These are phyloP conservation scores for Drosophila nigromelanica DNA, from an alignment of 1,140 invertebrate genomes.

Conservation along the genomic window DNA sequence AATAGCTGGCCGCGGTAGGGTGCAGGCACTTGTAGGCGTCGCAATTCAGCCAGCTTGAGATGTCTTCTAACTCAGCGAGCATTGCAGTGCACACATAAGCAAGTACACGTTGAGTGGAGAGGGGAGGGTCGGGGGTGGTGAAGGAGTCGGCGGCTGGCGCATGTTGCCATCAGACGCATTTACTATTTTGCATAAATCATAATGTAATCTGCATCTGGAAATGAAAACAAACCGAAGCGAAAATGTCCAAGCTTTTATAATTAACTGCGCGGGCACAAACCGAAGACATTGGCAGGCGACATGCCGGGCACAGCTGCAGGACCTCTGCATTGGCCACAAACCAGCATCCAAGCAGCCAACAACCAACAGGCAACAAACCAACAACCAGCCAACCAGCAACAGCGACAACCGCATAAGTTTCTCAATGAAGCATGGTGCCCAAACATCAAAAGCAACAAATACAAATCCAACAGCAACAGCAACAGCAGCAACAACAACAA, in stretches of 20 bases:
- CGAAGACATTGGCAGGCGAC: constrained; percentile 76
- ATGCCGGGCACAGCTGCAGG: constrained; percentile 70
- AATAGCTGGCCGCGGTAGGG: constrained; percentile 25
- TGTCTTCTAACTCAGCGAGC: constrained; percentile 3
- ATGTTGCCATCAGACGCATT: constrained; percentile 83
- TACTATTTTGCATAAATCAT: constrained; percentile 84
- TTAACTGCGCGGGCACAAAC: constrained; percentile 79
- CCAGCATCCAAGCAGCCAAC: constrained; percentile 39
- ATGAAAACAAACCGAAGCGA: constrained; percentile 80
- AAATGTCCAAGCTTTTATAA: constrained; percentile 84
- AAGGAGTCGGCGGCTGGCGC: constrained; percentile 56
- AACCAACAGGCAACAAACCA: constrained; percentile 35
- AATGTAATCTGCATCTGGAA: constrained; percentile 84
- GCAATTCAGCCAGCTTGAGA: background rate
- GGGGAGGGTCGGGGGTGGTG: constrained; percentile 8
- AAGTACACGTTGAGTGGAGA: background rate
- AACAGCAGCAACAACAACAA: constrained; percentile 1
- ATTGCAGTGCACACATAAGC: background rate
- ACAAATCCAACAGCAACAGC: constrained; percentile 9
- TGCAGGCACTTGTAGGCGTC: constrained; percentile 30
- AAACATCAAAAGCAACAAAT: constrained; percentile 43
- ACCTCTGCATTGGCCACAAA: constrained; percentile 50
- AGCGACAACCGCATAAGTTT: constrained; percentile 62
- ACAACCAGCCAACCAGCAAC: constrained; percentile 18
- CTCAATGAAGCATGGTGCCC: constrained; percentile 73